phyloP scores from a whole-genome alignment of 2,113 vertebrate genomes.

The Semnornis frantzii region DNA sequence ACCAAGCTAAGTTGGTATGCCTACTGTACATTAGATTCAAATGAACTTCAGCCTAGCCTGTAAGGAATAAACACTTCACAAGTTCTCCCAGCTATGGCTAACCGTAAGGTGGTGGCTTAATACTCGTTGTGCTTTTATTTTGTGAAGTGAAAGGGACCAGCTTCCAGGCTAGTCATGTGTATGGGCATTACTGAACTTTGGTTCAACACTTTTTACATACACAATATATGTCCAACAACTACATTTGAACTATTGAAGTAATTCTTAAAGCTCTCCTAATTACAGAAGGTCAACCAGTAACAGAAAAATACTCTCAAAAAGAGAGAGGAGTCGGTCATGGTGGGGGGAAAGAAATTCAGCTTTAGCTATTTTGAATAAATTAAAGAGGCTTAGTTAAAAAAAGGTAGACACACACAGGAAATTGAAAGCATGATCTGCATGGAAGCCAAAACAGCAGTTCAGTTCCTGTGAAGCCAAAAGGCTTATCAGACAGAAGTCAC shows the following conservation, averaged over 20 bases:
- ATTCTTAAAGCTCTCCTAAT: constrained; percentile 8
- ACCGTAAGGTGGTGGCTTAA: background rate
- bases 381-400: background rate
- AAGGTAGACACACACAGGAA: background rate
- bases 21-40: fast-evolving
- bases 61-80: fast-evolving
- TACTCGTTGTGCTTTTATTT: background rate
- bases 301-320: background rate
- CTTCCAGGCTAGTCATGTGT: too few species aligned
- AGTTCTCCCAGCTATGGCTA: background rate
- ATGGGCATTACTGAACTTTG: background rate
- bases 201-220: background rate
- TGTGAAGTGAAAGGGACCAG: background rate
- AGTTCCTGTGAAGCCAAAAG: background rate
- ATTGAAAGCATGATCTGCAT: background rate
- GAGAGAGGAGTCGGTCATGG: background rate
- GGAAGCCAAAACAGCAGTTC: background rate
- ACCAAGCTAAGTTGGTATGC: background rate
- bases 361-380: background rate
- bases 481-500: background rate
- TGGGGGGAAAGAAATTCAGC: background rate
- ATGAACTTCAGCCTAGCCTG: fast-evolving
- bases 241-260: background rate
- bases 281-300: background rate
- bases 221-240: background rate